phyloP scores from a whole-genome alignment of 2,797 vertebrate species.

The Leptodactylus fallax region DNA sequence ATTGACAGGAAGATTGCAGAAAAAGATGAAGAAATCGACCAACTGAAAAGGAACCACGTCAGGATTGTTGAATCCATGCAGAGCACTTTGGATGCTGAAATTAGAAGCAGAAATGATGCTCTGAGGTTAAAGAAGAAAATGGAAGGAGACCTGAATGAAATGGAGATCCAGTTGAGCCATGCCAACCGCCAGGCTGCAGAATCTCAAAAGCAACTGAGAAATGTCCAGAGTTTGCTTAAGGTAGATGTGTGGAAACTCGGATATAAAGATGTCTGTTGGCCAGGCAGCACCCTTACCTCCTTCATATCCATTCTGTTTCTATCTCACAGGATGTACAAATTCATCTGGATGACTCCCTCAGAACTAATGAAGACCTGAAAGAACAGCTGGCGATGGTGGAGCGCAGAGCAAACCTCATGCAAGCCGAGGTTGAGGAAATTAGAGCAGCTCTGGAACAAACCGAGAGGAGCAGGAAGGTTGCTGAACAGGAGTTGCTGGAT shows the following conservation, averaged over 20 bases:
- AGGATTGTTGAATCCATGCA: conserved; percentile 85
- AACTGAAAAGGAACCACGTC: conserved; percentile 89
- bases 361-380: conserved; percentile 82
- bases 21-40: conserved; percentile 91
- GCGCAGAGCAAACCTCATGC: conserved; percentile 79
- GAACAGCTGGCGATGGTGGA: conserved; percentile 81
- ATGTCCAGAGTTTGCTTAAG: conserved; percentile 85
- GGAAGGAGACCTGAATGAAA: conserved; percentile 88
- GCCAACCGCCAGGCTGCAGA: conserved; percentile 84
- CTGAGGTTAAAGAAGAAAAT: conserved; percentile 91
- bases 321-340: conserved; percentile 83
- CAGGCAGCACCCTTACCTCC: neutral
- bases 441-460: conserved; percentile 86
- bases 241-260: conserved; percentile 68
- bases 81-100: conserved; percentile 83
- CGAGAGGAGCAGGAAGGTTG: conserved; percentile 83
- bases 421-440: conserved; percentile 83
- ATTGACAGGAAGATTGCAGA: conserved; percentile 85
- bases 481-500: conserved; percentile 88
- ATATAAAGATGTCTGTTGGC: neutral
- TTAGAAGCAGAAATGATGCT: conserved; percentile 88
- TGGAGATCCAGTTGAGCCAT: conserved; percentile 89
- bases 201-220: conserved; percentile 86
- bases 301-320: neutral
- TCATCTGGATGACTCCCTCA: conserved; percentile 82